Percentiles rank a stretch among this genome's conserved stretches.
Conservation (phyloP, 2,888 invertebrate species). For the Dolichomitus sp. region DNA sequence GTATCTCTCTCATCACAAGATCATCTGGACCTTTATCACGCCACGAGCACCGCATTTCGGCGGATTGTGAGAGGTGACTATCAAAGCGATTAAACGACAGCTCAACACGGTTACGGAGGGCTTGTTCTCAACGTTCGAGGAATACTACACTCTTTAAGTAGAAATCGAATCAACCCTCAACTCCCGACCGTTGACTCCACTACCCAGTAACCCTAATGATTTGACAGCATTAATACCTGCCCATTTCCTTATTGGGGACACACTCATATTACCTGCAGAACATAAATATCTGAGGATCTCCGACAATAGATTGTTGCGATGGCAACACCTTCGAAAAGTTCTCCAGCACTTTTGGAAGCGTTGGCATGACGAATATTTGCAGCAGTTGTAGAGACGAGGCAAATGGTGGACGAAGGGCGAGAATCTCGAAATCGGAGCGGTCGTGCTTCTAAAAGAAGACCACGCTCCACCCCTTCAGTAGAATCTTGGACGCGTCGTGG, state of each 20-base stretch:
- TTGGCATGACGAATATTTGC: slow-evolving; percentile 64
- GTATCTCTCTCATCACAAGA: slow-evolving; percentile 14
- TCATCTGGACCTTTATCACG: slow-evolving; percentile 20
- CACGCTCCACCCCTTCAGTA: slow-evolving; percentile 75
- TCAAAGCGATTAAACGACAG: too few species aligned
- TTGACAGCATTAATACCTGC: slow-evolving; percentile 27
- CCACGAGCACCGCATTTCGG: slow-evolving; percentile 18
- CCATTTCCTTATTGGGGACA: slow-evolving; percentile 43
- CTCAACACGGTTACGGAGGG: too few species aligned
- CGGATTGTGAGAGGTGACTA: too few species aligned
- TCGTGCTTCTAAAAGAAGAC: slow-evolving; percentile 78
- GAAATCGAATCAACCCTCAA: background rate
- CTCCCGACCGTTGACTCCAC: slow-evolving; percentile 17
- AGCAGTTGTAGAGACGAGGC: slow-evolving; percentile 51
- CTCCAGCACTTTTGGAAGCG: slow-evolving; percentile 64
- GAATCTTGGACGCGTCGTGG: slow-evolving; percentile 72
- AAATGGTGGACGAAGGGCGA: slow-evolving; percentile 55
- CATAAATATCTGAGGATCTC: slow-evolving; percentile 51
- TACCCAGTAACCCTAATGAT: slow-evolving; percentile 2
- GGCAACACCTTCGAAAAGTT: slow-evolving; percentile 69
- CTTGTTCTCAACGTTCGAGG: too few species aligned
- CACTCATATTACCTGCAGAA: slow-evolving; percentile 40
- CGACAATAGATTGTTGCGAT: slow-evolving; percentile 62
- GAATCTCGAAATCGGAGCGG: slow-evolving; percentile 68
- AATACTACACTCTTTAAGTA: too few species aligned